A percentile compares a stretch with the other conserved stretches of the same genome.
phyloP scores from a whole-genome alignment of 2,797 vertebrate genomes.

The Rachycentron canadum region DNA sequence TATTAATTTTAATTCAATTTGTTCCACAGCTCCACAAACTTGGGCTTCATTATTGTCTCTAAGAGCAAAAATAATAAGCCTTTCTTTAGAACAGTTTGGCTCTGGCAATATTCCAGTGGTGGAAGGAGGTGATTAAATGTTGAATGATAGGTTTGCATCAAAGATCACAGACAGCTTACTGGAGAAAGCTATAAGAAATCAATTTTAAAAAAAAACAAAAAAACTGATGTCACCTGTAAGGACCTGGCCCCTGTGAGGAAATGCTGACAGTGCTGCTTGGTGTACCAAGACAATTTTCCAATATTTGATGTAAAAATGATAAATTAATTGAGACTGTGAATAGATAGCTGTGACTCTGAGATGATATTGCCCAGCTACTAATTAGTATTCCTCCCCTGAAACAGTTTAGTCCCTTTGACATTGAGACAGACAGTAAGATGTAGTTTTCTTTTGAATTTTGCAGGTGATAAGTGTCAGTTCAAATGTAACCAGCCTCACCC shows the following conservation, averaged over 20 bases:
- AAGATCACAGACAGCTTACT: background rate
- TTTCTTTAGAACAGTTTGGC: background rate
- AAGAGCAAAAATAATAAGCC: background rate
- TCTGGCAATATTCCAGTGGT: background rate
- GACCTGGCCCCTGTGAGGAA: background rate
- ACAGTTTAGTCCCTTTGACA: background rate
- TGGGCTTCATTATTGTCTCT: background rate
- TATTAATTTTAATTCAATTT: background rate
- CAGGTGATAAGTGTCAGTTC: background rate
- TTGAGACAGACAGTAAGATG: background rate
- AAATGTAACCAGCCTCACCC: background rate
- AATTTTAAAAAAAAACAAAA: no score
- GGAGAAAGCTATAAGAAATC: background rate
- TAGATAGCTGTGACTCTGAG: background rate
- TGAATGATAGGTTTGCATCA: background rate
- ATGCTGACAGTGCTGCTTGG: background rate
- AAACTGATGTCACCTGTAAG: background rate
- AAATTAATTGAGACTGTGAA: background rate
- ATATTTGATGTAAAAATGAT: background rate
- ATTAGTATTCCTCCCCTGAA: background rate
- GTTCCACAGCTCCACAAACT: background rate
- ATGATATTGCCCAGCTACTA: background rate
- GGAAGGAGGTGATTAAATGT: background rate
- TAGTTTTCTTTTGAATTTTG: background rate
- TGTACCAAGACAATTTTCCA: background rate